Evolutionary conservation across 2,797 vertebrate species (phyloP).

Genomic region (Enoplosus armatus): DNA sequence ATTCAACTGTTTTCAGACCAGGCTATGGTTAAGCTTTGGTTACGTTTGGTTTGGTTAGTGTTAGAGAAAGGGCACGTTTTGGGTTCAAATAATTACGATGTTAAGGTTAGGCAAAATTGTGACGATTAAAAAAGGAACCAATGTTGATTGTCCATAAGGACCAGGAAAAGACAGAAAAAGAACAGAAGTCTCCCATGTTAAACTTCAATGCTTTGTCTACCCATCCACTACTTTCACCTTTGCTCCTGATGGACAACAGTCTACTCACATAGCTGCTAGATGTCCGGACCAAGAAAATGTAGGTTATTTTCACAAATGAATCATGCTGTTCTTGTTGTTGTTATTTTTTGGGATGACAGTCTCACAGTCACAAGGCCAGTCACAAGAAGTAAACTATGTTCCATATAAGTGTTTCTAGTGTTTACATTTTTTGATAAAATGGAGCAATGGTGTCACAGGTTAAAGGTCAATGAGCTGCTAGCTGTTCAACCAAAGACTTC

Average conservation of each 20-base stretch:
- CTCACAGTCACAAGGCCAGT: background rate
- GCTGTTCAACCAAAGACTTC: background rate
- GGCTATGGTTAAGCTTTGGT: too few relatives aligned
- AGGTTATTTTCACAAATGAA: background rate
- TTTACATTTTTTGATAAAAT: background rate
- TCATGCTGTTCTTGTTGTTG: background rate
- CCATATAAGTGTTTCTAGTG: background rate
- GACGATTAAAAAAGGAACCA: background rate
- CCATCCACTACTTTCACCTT: background rate
- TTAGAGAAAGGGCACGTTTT: too few relatives aligned
- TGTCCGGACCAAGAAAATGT: background rate
- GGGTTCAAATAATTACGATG: background rate
- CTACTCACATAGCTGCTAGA: background rate
- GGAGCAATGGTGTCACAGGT: background rate
- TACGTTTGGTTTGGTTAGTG: too few relatives aligned
- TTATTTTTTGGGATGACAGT: too few relatives aligned
- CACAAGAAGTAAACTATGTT: background rate
- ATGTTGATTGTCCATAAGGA: background rate
- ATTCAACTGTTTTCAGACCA: too few relatives aligned
- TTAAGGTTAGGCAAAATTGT: background rate
- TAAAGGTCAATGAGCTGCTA: background rate
- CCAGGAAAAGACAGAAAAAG: background rate
- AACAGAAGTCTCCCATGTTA: background rate
- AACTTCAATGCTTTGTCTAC: background rate
- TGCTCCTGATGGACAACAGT: background rate